Conservation (phyloP, 2,113 vertebrate genomes). For the Bambusicola thoracicus region DNA sequence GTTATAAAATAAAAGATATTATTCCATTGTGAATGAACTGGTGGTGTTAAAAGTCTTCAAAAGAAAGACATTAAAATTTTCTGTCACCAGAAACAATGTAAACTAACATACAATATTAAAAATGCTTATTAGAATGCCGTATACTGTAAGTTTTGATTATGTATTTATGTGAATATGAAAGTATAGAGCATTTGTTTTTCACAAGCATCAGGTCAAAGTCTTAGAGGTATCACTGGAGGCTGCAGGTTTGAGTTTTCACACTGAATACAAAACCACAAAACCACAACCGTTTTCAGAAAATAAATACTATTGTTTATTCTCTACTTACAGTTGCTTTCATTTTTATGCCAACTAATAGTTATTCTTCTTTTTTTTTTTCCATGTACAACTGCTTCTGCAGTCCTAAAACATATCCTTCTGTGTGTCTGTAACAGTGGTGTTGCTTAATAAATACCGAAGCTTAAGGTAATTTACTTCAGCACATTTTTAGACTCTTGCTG, state of each 20-base stretch:
- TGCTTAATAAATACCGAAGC: neutral
- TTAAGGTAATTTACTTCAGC: neutral
- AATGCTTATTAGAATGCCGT: neutral
- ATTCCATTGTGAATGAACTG: neutral
- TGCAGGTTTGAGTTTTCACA: neutral
- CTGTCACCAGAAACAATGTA: neutral
- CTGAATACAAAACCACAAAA: neutral
- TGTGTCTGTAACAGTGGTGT: neutral
- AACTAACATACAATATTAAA: neutral
- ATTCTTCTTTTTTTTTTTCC: neutral
- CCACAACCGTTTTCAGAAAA: neutral
- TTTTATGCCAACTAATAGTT: neutral
- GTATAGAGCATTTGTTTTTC: neutral
- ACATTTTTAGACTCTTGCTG: slow-evolving; percentile 8
- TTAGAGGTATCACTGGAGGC: neutral
- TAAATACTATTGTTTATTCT: neutral
- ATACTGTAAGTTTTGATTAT: neutral
- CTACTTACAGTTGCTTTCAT: neutral
- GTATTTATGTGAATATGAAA: neutral
- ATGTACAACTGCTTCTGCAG: neutral
- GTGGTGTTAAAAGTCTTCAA: neutral
- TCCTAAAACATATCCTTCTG: neutral
- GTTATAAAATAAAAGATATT: neutral
- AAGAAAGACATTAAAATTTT: neutral
- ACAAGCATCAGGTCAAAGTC: neutral